Base-by-base conservation (phyloP, 2,113 vertebrate genomes). In the Ophthalmotilapia sp. region DNA sequence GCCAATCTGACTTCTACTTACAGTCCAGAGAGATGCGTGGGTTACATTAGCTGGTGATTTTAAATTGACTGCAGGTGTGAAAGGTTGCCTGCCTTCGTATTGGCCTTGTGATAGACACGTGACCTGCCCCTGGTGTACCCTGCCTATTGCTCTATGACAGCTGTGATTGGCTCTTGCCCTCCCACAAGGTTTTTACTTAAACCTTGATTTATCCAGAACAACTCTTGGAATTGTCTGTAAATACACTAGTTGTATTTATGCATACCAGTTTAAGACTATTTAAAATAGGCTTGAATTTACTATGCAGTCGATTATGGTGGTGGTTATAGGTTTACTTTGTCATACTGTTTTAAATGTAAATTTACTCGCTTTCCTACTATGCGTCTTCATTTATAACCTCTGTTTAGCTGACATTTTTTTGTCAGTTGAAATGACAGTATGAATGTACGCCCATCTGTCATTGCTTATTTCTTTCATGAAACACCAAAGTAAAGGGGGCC, bases 41-140 rank as follows among this genome's bases (percentile, higher is more conserved):
- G 56, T 60, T 60, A 60, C 5, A 33, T 60, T 60, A 60, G 14
- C 6, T 33, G 31, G 17, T 36, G 58, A 36, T 36, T 62, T 31
- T 62, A 36, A 36, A 62, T 36, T 36, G 58, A 62, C 31, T 62
- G 15, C 58, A 62, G 58, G 58, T 36, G 9, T 62, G 31, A 62
- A 62, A 62, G 0, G 31, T 36, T 62, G 31, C 9, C 58, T 29
- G 4, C 5, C 55, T 58, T 58, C 0, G 0, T 58, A 33, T 62
- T 60, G 9, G 29, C 15, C 15, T 36, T 65, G 31, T 36, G 17
- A 36, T n/a, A 65, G 15, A 19, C 19, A 5, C 5, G 15, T 62
- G 58, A 62, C 29, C 58, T 33, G 29, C 8, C 58, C 58, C 9
- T 33, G 31, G 15, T 62, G 58, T 36, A 62, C 58, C 17, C 58